These are phyloP conservation scores for Diaphora mendica DNA, from an alignment of 2,888 invertebrate genomes.

Conservation along the genomic window DNA sequence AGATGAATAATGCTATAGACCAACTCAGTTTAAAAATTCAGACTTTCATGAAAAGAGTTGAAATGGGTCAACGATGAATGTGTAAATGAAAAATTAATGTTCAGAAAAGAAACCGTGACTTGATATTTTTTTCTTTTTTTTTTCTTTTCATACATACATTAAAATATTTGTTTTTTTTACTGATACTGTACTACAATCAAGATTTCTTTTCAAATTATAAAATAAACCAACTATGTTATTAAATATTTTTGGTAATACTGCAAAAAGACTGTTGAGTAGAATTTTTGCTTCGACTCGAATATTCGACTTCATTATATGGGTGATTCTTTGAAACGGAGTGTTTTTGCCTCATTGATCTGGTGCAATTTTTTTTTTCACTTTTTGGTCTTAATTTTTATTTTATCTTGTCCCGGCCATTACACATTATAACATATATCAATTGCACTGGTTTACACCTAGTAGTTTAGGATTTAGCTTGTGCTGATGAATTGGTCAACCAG, in stretches of 20 bases:
- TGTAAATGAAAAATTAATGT: neutral
- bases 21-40: conserved; percentile 5
- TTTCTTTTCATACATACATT: neutral
- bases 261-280: neutral
- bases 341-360: no score
- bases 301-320: no score
- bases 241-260: neutral
- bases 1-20: neutral
- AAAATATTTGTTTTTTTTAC: no score
- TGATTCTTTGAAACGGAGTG: no score
- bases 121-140: neutral
- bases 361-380: no score
- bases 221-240: neutral
- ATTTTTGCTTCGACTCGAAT: neutral
- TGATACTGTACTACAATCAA: no score
- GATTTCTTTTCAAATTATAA: neutral
- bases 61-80: neutral
- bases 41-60: conserved; percentile 1
- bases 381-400: no score
- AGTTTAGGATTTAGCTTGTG: no score
- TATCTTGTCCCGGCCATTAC: no score
- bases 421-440: no score
- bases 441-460: no score
- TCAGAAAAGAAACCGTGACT: neutral
- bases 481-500: no score